A percentile compares a stretch with the other conserved stretches of the same genome.
Conservation (phyloP, 2,113 vertebrate genomes). For the Aleadryas rufinucha region DNA sequence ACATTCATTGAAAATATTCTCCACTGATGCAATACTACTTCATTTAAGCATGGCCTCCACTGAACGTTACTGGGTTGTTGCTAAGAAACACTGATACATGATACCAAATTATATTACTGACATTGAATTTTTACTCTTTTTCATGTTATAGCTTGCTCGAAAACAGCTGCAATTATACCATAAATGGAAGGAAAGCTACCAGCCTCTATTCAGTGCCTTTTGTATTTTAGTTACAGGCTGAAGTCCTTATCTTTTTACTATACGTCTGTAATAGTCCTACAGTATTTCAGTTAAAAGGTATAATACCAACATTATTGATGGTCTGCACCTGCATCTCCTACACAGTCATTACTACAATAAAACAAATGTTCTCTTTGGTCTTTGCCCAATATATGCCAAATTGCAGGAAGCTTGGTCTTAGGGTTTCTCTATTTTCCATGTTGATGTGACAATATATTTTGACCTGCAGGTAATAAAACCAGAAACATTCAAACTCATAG, state of each 20-base stretch:
- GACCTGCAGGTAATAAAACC: background rate
- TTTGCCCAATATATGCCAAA: background rate
- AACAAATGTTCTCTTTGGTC: background rate
- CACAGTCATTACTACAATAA: background rate
- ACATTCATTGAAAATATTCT: slow-evolving; percentile 2
- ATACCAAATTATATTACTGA: slow-evolving; percentile 18
- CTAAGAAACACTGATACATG: slow-evolving; percentile 33
- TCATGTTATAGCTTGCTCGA: slow-evolving; percentile 2
- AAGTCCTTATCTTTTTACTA: background rate
- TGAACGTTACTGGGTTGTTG: background rate
- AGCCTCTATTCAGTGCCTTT: background rate
- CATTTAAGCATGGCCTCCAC: background rate
- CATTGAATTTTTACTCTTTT: slow-evolving; percentile 30
- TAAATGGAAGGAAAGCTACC: background rate
- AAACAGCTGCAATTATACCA: slow-evolving; percentile 2
- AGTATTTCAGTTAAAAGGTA: background rate
- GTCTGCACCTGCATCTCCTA: background rate
- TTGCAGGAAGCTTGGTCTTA: background rate
- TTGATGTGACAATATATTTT: background rate
- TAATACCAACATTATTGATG: background rate
- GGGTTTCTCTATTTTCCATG: background rate
- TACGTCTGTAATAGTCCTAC: background rate
- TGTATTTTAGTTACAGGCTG: background rate
- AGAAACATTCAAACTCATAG: background rate
- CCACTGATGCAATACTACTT: background rate